Evolutionary conservation across 2,888 invertebrate species (phyloP), one percentile per base, ranked within the genome.

Genomic region (Andrena bucephala): DNA sequence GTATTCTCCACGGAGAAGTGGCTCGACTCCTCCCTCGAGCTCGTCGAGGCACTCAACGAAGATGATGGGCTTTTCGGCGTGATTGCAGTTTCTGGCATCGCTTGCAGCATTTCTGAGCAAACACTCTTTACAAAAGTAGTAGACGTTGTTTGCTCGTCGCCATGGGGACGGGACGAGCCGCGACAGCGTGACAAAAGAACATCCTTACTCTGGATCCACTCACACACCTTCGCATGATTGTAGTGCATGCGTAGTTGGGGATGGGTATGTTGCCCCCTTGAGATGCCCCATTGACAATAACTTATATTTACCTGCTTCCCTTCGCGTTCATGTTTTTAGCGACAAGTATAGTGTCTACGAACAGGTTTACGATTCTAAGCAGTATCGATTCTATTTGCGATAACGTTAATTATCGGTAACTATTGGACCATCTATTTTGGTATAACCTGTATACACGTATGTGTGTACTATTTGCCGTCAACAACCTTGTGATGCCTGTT

Each of bases 31-130:
- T 81, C 67, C 77, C 73, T 81, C 72, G 68, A 60, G 83, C 70
- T 74, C 57, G 59, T 76, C 50, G 77, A 65, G 52, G 50, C 16
- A 71, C 69, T 71, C 74, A 54, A 57, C 42, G 42, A 42, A 36
- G 75, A 73, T 33, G 59, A 75, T 31, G 67, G 71, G 67, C 76
- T 89, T 84, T 87, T 89, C 75, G 81, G 72, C 42, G 76, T 80
- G 50, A 76, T 83, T 65, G 54, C 81, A 62, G 63, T 81, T 77
- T 83, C 77, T 77, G 81, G 72, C 83, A 83, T 83, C 50, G 68
- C 27, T 72, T 10, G 57, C 27, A 3, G 7, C 4, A 42, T 67
- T 81, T 48, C 31, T 66, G 24, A 48, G 48, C 71, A 74, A 52
- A 60, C 20, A 5, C 48, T 67, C 57, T 66, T 57, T 29, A 16